Evolutionary conservation across 2,113 vertebrate genomes (phyloP).

Genomic region (Halichoerus grypus): DNA sequence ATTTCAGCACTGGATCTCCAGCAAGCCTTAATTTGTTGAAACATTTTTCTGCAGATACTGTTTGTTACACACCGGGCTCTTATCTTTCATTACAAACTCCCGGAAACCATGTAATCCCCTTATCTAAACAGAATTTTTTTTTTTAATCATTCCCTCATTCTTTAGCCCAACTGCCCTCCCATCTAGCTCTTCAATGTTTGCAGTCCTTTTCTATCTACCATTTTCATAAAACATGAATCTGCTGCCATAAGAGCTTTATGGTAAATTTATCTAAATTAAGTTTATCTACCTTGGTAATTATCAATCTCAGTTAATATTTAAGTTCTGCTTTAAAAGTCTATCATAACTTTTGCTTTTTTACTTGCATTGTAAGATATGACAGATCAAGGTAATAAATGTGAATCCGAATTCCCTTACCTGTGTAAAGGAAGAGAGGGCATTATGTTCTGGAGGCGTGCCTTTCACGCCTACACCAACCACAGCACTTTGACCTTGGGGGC

Average conservation of each 20-base stretch:
- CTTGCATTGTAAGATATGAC: neutral
- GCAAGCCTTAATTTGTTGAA: neutral
- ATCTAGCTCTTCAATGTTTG: neutral
- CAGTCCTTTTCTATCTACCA: neutral
- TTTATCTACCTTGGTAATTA: neutral
- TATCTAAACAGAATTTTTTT: neutral
- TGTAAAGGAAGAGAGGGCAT: neutral
- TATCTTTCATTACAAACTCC: neutral
- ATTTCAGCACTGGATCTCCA: neutral
- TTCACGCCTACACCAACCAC: accelerated
- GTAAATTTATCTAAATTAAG: neutral
- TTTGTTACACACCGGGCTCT: neutral
- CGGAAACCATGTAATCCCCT: neutral
- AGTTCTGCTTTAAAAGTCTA: neutral
- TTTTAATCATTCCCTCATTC: neutral
- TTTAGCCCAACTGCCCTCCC: neutral
- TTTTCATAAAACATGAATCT: neutral
- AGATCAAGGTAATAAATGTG: too few species aligned
- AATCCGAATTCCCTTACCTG: neutral
- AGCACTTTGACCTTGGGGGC: accelerated
- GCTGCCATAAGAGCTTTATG: neutral
- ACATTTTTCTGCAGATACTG: neutral
- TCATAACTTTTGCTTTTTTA: neutral
- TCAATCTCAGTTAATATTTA: neutral
- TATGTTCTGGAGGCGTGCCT: accelerated